A percentile compares a stretch with the other conserved stretches of the same genome.
These are phyloP conservation scores for Apteryx mantelli DNA, from an alignment of 2,113 vertebrate species.

Conservation along the genomic window DNA sequence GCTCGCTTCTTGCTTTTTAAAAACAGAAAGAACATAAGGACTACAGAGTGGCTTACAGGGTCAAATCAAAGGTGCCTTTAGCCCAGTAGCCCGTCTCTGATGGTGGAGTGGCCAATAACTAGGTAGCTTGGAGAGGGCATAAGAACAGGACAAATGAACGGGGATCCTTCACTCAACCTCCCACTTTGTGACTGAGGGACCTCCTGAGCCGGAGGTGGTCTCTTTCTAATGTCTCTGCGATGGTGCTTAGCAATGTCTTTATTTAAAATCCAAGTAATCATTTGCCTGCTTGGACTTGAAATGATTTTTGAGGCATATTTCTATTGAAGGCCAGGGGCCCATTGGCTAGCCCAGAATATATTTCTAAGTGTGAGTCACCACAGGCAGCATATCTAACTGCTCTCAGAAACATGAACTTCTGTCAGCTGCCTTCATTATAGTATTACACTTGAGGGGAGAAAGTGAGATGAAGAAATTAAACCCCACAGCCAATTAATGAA, in stretches of 20 bases:
- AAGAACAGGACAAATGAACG: neutral
- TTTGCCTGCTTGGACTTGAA: neutral
- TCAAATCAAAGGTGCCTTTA: neutral
- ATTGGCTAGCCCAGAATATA: neutral
- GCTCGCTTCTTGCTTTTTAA: neutral
- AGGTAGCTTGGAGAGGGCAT: neutral
- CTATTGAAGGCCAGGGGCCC: neutral
- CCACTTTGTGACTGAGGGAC: neutral
- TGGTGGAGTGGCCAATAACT: neutral
- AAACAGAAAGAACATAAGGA: neutral
- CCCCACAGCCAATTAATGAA: constrained; percentile 17
- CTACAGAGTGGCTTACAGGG: neutral
- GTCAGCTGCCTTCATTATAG: neutral
- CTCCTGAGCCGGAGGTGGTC: neutral
- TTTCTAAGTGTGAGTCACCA: neutral
- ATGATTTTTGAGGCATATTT: neutral
- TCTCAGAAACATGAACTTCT: neutral
- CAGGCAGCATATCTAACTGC: neutral
- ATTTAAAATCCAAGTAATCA: constrained; percentile 17
- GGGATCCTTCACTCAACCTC: neutral
- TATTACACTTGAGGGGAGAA: constrained; percentile 5
- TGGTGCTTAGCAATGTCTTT: neutral
- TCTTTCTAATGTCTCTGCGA: neutral
- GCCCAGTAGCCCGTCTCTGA: neutral
- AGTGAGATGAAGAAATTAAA: constrained; percentile 39